Evolutionary conservation across 2,888 invertebrate genomes (phyloP).

Genomic region (Oeneis ivallda): DNA sequence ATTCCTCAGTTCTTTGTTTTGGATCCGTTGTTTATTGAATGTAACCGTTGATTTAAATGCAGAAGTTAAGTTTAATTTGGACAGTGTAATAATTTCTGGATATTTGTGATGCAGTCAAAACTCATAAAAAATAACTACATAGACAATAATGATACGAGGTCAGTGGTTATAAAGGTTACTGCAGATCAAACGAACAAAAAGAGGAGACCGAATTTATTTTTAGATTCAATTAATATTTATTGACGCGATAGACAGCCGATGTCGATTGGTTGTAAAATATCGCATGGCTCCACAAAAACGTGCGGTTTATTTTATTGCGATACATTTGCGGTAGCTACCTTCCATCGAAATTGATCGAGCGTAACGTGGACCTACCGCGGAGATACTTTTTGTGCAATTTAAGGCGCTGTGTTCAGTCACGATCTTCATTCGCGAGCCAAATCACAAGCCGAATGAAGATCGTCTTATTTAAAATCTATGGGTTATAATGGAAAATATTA

Average conservation of each 20-base stretch:
- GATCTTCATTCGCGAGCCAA: no score
- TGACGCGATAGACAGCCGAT: constrained; percentile 6
- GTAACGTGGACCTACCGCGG: constrained; percentile 25
- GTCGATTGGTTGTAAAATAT: constrained; percentile 25
- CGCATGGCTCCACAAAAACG: constrained; percentile 24
- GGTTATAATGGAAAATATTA: no score
- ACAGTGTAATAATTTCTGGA: no score
- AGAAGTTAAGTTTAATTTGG: no score
- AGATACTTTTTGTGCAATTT: neutral
- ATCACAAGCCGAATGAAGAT: no score
- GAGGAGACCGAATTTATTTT: neutral
- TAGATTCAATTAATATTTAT: constrained; percentile 7
- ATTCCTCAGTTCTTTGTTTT: no score
- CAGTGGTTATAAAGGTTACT: constrained; percentile 6
- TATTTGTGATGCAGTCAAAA: neutral
- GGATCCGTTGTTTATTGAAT: no score
- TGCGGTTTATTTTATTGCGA: constrained; percentile 19
- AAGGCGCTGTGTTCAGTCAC: no score
- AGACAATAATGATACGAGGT: neutral
- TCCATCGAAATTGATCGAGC: constrained; percentile 18
- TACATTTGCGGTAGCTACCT: constrained; percentile 22
- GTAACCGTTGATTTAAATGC: no score
- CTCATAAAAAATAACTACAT: neutral
- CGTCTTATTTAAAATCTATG: no score
- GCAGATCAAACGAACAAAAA: constrained; percentile 2